Conservation (phyloP, 2,888 invertebrate species). For the Lepeophtheirus nordmannii region DNA sequence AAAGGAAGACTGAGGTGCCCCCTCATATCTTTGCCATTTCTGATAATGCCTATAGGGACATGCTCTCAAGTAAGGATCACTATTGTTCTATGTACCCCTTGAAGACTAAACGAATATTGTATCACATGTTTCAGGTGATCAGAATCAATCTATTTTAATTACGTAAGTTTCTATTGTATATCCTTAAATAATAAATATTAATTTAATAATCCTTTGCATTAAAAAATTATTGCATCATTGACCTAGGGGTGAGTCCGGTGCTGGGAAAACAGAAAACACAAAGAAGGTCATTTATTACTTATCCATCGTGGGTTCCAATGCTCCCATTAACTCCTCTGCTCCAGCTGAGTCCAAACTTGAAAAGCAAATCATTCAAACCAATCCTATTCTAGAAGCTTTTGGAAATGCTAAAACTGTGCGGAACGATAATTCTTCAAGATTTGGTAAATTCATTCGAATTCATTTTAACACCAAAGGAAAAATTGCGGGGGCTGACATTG, state of each 20-base stretch:
- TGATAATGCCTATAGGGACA: conserved; percentile 99
- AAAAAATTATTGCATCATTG: no score
- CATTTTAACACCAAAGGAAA: conserved; percentile 98
- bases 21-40: conserved; percentile 99
- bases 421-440: conserved; percentile 99
- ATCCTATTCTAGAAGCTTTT: conserved; percentile 86
- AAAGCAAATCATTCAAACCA: conserved; percentile 49
- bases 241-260: conserved; percentile 43
- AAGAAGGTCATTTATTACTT: conserved; percentile 39
- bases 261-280: conserved; percentile 44
- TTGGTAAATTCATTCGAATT: conserved; percentile 99
- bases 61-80: conserved; percentile 64
- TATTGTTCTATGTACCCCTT: neutral
- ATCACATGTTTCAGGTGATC: conserved; percentile 37
- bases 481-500: conserved; percentile 99
- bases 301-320: conserved; percentile 29
- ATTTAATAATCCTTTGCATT: no score
- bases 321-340: conserved; percentile 17
- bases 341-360: conserved; percentile 45
- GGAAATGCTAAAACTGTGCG: conserved; percentile 99
- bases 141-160: conserved; percentile 46
- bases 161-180: conserved; percentile 49
- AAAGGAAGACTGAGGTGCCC: conserved; percentile 98
- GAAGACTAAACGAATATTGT: neutral
- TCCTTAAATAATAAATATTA: neutral